phyloP scores from a whole-genome alignment of 2,113 vertebrate genomes.

The Bucco capensis region DNA sequence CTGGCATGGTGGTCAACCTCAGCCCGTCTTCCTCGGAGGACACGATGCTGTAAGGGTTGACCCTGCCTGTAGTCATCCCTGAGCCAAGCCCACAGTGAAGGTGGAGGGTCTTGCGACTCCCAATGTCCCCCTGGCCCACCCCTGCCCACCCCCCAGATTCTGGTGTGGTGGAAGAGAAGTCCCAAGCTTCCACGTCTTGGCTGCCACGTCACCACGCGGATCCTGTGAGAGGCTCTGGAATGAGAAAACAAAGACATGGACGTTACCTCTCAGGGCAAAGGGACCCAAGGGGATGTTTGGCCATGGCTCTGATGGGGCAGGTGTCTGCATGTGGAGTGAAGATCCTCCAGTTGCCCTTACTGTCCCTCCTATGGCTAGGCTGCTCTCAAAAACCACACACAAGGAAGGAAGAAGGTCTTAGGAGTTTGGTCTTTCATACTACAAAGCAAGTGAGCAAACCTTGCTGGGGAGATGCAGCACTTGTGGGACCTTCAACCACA shows the following conservation, averaged over 20 bases:
- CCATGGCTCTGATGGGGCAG: not conserved
- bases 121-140: conserved; percentile 1
- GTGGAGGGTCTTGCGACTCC: not conserved
- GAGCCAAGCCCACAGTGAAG: conserved; percentile 56
- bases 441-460: not conserved
- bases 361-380: not conserved
- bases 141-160: conserved; percentile 53
- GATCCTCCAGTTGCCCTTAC: not conserved
- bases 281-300: not conserved
- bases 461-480: not conserved
- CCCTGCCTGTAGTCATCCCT: conserved; percentile 88
- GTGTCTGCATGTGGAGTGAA: not conserved
- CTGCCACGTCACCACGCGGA: not conserved
- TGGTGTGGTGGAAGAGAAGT: not conserved
- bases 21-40: conserved; percentile 91
- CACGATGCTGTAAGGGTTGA: conserved; percentile 87
- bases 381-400: not conserved
- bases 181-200: conserved; percentile 38
- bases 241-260: conserved; percentile 13
- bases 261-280: not conserved
- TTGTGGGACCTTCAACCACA: not conserved
- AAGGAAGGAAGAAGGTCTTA: not conserved
- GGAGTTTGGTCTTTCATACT: not conserved
- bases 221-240: conserved; percentile 62
- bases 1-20: conserved; percentile 87